phyloP scores from a whole-genome alignment of 2,797 vertebrate species.

The Nyctalus aviator region DNA sequence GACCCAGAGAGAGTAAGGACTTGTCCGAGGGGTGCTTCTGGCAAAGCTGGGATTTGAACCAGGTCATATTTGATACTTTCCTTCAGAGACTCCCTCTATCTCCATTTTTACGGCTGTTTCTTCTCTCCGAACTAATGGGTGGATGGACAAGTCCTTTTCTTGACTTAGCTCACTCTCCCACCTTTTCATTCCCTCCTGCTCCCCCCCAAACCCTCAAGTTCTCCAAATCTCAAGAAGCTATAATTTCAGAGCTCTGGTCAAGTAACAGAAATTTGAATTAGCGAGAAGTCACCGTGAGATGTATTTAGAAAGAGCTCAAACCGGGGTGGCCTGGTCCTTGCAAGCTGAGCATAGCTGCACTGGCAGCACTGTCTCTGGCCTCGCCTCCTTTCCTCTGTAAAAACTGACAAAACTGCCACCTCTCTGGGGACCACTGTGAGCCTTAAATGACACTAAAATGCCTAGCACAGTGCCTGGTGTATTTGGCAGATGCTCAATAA shows the following conservation, averaged over 20 bases:
- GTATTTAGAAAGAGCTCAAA: neutral
- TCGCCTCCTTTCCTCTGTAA: neutral
- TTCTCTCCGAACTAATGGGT: neutral
- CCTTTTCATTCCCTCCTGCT: neutral
- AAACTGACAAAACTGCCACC: neutral
- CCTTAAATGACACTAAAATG: neutral
- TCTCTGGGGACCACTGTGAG: neutral
- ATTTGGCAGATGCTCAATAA: neutral
- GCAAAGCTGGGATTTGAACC: neutral
- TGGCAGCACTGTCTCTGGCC: neutral
- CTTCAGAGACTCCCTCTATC: neutral
- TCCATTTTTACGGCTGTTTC: neutral
- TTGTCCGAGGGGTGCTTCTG: neutral
- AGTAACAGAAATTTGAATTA: neutral
- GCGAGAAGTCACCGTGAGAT: neutral
- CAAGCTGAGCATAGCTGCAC: neutral
- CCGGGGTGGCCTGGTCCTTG: rapidly evolving
- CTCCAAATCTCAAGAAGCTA: neutral
- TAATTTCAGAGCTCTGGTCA: neutral
- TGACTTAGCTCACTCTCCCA: neutral
- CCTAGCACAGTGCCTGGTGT: neutral
- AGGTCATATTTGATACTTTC: rapidly evolving
- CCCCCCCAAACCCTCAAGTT: neutral
- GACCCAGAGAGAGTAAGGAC: neutral
- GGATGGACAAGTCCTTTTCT: neutral